Conservation (phyloP, 2,888 invertebrate species). For the Harpalus rubripes region DNA sequence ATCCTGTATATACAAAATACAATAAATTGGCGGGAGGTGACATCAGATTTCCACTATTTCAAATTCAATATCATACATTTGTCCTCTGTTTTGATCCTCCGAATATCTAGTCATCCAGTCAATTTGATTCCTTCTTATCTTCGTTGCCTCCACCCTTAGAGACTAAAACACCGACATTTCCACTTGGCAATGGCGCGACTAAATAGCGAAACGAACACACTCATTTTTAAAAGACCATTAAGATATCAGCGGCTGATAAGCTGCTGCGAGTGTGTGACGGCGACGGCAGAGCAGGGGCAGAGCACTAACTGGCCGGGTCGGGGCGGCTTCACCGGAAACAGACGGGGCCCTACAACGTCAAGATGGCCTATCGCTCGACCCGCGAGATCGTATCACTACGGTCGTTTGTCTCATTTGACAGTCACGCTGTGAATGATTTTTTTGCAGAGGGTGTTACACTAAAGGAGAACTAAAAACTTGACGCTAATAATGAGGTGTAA, state of each 20-base stretch:
- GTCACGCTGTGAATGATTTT: slow-evolving; percentile 50
- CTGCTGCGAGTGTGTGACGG: slow-evolving; percentile 37
- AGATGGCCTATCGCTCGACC: slow-evolving; percentile 43
- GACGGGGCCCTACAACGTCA: slow-evolving; percentile 48
- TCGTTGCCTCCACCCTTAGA: slow-evolving; percentile 11
- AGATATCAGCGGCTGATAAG: slow-evolving; percentile 65
- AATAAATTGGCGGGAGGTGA: no score
- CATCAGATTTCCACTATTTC: no score
- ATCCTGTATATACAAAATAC: no score
- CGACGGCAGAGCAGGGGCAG: slow-evolving; percentile 17
- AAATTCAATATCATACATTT: background rate
- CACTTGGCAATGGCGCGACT: slow-evolving; percentile 56
- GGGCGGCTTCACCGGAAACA: slow-evolving; percentile 62
- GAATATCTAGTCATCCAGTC: slow-evolving; percentile 7
- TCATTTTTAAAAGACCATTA: slow-evolving; percentile 67
- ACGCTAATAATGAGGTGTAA: background rate
- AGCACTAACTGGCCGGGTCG: slow-evolving; percentile 58
- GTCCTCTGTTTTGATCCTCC: background rate
- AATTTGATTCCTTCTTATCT: slow-evolving; percentile 29
- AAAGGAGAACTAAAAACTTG: background rate
- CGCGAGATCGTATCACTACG: slow-evolving; percentile 25
- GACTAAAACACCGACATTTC: slow-evolving; percentile 47
- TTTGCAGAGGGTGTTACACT: background rate
- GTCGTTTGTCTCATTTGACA: slow-evolving; percentile 54
- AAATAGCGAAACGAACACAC: slow-evolving; percentile 66